Base-by-base conservation (phyloP, 2,113 vertebrate genomes). In the Gobio gobio region DNA sequence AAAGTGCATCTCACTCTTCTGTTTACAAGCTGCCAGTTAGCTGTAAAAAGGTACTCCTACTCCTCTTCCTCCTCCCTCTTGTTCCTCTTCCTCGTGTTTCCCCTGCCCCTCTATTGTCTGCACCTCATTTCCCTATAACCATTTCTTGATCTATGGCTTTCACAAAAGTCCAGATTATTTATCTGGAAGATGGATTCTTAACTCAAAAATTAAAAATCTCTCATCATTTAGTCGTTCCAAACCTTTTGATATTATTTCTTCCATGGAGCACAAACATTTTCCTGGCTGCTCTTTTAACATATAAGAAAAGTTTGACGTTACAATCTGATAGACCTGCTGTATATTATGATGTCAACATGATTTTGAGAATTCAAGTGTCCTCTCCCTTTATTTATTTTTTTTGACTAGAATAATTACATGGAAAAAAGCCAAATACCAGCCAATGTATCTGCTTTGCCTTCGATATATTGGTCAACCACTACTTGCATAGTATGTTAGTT, bases 11-110 rank as follows among this genome's bases (percentile, higher is more conserved):
- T 98, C 97, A 97, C 97, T 98, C 96, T 97, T 98, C 96, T 99
- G 96, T 97, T 98, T 99, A 95, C 98, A 99, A 98, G 98, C 98
- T 98, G 98, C 98, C 97, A 97, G 94, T 97, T 98, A 98, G 97
- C 97, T 98, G 96, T 98, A 96, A 98, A 95, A 98, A 99, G 98
- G 98, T 99, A 99, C 96, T 96, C 95, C 94, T 95, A 93, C 88
- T 95, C 91, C 85, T 87, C 86, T 70, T 89, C 92, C 33, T 91
- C 92, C 54, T 56, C 7, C 82, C 82, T 82, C 24, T 18, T 82
- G 33, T 83, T 86, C n/a, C 63, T 58, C 58, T 70, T 73, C 26
- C 80, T 70, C 66, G 56, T 91, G 74, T 70, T 47, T 75, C 22
- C 66, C 72, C 33, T 79, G 26, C 13, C 29, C 64, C 54, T 59